Evolutionary conservation across 2,113 vertebrate species (phyloP), one percentile per base, ranked within the genome.

Genomic region (Pygoscelis antarcticus): DNA sequence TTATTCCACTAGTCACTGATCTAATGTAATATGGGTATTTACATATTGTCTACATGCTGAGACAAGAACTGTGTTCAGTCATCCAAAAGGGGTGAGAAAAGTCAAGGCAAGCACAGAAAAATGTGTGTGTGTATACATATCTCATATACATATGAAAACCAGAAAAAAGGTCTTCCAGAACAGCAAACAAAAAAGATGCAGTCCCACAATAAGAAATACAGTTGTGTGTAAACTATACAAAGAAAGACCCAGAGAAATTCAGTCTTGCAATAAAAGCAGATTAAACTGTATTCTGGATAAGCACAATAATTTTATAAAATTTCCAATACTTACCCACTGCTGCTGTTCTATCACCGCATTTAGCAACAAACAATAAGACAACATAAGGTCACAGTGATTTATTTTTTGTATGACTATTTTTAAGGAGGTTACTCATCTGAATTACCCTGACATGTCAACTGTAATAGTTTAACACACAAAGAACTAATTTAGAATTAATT

Each of bases 31-130:
- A 85, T 10, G 8, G 16, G 54, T 87, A 94, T 79, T 94, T 91
- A 91, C 38, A 91, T 87, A 83, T 16, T 84, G 55, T 60, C 65
- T 87, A 89, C 81, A 76, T 30, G 49, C 74, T 93, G 78, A 90
- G 23, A 87, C 77, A 83, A 87, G 61, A 94, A 78, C 20, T 30
- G 70, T n/a, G 91, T 94, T 95, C 92, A 87, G 44, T 91, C 95
- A 95, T 71, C 77, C 87, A 94, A 89, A 96, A 91, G 91, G 47
- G n/a, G 62, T 90, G 95, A 82, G 74, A 93, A 87, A 97, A 97
- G 75, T 90, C 89, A 91, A 84, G 68, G 21, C 29, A 82, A 79
- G 54, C 61, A 85, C 3, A 71, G 84, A 91, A 93, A 94, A 70
- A 69, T 11, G 7, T 76, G 17, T 54, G 15, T 34, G 15, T 25